phyloP scores from a whole-genome alignment of 1,140 invertebrate species.

The Eriocheir sinensis region DNA sequence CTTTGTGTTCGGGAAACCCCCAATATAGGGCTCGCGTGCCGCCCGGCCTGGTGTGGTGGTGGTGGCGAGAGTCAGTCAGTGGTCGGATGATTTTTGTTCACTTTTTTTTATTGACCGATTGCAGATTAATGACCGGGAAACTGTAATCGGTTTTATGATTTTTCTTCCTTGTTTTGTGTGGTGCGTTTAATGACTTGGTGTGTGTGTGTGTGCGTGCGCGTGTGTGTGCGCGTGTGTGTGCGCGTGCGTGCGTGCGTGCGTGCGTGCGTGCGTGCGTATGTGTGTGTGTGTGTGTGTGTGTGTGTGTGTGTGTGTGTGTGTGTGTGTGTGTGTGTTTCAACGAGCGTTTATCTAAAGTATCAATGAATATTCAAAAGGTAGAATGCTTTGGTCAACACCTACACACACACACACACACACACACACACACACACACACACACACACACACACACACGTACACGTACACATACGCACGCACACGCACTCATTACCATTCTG shows the following conservation, averaged over 20 bases:
- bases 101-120: not conserved
- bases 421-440: slow-evolving; percentile 20
- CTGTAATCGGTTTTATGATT: no score
- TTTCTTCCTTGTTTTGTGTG: no score
- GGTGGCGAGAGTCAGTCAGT: not conserved
- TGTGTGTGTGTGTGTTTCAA: not conserved
- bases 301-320: not conserved
- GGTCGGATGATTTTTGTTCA: not conserved
- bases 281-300: not conserved
- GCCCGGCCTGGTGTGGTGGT: no score
- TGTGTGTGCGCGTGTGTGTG: not conserved
- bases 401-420: not conserved
- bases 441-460: not conserved
- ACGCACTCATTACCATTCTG: not conserved
- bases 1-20: not conserved
- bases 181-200: no score
- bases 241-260: not conserved
- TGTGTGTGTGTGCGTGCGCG: not conserved
- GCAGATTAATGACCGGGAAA: no score
- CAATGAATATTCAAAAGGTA: no score
- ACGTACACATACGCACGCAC: no score
- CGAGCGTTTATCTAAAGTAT: no score
- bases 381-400: not conserved
- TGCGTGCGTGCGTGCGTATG: not conserved
- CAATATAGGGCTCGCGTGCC: no score